A percentile compares a stretch with the other conserved stretches of the same genome.
Conservation (phyloP, 2,113 vertebrate species). For the Bufo gargarizans region DNA sequence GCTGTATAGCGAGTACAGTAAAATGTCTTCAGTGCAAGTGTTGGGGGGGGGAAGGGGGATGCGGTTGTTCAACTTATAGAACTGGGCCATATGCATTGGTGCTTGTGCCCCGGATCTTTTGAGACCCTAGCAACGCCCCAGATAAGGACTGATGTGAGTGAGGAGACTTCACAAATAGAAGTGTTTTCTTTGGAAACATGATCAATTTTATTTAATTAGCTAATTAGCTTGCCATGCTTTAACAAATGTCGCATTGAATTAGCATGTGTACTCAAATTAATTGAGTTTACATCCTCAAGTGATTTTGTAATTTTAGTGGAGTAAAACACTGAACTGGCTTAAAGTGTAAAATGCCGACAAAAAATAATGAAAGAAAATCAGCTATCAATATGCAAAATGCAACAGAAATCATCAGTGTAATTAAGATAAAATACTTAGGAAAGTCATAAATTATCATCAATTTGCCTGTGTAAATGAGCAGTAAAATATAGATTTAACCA, state of each 20-base stretch:
- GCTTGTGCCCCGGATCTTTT: too few species aligned
- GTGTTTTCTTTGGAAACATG: conserved; percentile 43
- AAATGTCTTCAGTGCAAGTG: too few species aligned
- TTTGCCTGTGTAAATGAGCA: conserved; percentile 23
- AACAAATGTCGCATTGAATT: conserved; percentile 54
- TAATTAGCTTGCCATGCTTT: conserved; percentile 44
- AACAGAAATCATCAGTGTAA: conserved; percentile 51
- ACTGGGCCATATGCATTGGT: too few species aligned
- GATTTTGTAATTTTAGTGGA: conserved; percentile 53
- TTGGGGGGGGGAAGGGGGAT: too few species aligned
- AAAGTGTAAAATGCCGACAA: conserved; percentile 45
- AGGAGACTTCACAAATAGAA: conserved; percentile 32
- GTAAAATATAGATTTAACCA: conserved; percentile 53
- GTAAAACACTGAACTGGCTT: conserved; percentile 48
- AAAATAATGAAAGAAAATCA: conserved; percentile 26
- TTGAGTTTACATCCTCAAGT: conserved; percentile 54
- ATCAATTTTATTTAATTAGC: conserved; percentile 56
- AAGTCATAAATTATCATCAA: conserved; percentile 46
- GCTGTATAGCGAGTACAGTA: too few species aligned
- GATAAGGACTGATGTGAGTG: not conserved
- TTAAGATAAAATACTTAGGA: conserved; percentile 54
- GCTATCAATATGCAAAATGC: conserved; percentile 46
- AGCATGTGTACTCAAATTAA: conserved; percentile 53
- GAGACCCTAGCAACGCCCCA: too few species aligned
- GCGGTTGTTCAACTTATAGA: too few species aligned